Conservation (phyloP, 2,888 invertebrate species). For the Tetranychus piercei region DNA sequence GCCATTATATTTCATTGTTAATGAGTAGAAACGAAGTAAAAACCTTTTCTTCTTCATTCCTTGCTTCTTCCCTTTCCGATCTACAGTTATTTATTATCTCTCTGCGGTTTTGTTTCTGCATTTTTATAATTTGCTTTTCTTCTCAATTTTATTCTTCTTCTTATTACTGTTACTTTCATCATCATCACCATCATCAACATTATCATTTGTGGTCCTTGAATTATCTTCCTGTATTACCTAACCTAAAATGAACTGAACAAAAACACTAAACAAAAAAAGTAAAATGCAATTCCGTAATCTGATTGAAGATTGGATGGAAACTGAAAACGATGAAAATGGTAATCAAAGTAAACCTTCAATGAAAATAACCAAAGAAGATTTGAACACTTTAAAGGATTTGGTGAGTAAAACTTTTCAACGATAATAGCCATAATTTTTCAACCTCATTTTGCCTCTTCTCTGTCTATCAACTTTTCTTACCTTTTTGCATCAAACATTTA, state of each 20-base stretch:
- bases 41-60: no score
- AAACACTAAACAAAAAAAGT: neutral
- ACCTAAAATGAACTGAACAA: no score
- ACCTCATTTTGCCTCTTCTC: neutral
- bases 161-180: neutral
- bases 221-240: no score
- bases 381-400: conserved; percentile 59
- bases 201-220: neutral
- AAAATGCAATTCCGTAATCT: conserved; percentile 13
- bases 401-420: conserved; percentile 22
- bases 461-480: neutral
- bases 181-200: neutral
- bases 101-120: neutral
- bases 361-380: conserved; percentile 51
- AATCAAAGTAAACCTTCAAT: neutral
- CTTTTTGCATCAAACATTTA: neutral
- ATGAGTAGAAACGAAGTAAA: neutral
- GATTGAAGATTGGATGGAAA: conserved; percentile 13
- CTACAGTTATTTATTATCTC: neutral
- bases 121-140: neutral
- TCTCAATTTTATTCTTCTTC: neutral
- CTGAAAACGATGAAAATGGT: neutral
- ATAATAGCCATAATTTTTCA: neutral
- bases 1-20: neutral
- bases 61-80: neutral